These are phyloP conservation scores for Trochalopteron elliotii DNA, from an alignment of 2,113 vertebrate species.

Conservation along the genomic window DNA sequence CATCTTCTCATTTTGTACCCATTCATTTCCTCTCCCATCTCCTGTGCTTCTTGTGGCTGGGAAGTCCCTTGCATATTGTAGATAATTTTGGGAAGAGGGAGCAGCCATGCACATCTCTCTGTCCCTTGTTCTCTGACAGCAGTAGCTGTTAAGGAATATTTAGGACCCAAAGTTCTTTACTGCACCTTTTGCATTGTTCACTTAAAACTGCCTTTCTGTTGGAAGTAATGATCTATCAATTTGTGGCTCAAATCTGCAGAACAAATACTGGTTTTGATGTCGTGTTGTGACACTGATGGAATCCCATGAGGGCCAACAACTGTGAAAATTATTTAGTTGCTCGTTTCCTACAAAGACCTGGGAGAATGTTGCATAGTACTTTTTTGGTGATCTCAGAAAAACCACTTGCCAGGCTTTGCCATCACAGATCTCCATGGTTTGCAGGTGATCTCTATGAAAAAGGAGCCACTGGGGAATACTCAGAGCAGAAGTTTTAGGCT, in stretches of 20 bases:
- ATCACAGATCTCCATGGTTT: background rate
- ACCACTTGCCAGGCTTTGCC: background rate
- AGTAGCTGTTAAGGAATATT: background rate
- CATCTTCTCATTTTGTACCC: background rate
- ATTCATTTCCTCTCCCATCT: background rate
- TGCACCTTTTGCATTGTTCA: background rate
- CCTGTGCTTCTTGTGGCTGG: background rate
- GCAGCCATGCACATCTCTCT: background rate
- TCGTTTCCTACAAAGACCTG: background rate
- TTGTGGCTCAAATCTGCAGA: background rate
- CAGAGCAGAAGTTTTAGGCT: background rate
- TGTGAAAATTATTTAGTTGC: background rate
- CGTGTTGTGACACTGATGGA: accelerated
- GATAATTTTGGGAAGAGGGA: background rate
- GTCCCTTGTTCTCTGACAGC: background rate
- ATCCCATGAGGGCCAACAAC: background rate
- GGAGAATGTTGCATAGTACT: background rate
- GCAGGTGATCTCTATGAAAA: background rate
- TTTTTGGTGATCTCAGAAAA: background rate
- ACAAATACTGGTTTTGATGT: background rate
- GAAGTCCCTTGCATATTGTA: background rate
- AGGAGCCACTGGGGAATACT: background rate
- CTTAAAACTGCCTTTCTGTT: background rate
- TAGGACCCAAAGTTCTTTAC: background rate
- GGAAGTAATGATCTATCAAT: background rate